Evolutionary conservation across 2,888 invertebrate genomes (phyloP), one percentile per base, ranked within the genome.

Genomic region (Leptinotarsa peninsularis): DNA sequence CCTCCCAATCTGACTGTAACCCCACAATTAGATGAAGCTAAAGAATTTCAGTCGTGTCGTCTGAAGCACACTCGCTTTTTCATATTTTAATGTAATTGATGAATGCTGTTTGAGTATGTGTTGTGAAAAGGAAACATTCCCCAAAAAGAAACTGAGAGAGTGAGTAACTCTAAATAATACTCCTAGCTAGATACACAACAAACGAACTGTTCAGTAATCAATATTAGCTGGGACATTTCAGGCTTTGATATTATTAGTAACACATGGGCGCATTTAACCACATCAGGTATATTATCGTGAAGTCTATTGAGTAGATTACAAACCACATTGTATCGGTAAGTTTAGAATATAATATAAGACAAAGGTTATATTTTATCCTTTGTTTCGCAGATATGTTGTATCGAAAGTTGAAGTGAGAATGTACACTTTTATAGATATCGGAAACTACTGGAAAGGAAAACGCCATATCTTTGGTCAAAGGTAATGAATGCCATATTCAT

Each of bases 161-260:
- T 14, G 21, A 23, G 14, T 58, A 23, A 58, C 58, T 33, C 33
- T 33, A 33, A 33, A 33, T 33, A 33, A 33, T 33, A 33, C 33
- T 33, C 0, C 10, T 5, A 7, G 33, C 2, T 33, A 33, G 33
- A 33, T 33, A 33, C 33, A 33, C 33, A 33, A 33, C 33, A 33
- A 33, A 33, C 33, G 33, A 33, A 33, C 33, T 33, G 10, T 33
- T 33, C 33, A 33, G 10, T 18, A 54, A 18, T 60, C 60, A 27
- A 60, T 60, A 23, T 60, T 1, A 60, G 13, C 60, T 27, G 63
- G 63, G 63, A n/a, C n/a, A 18, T 33, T 63, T 63, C n/a, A 7
- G 43, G 33, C 63, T 63, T 63, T 63, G 63, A 63, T 15, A n/a
- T n/a, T 63, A 43, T 63, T 63, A 63, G 17, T 27, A n/a, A 43